Percentiles rank a stretch among this genome's conserved stretches.
phyloP scores from a whole-genome alignment of 2,113 vertebrate species.

The Scomber scombrus region DNA sequence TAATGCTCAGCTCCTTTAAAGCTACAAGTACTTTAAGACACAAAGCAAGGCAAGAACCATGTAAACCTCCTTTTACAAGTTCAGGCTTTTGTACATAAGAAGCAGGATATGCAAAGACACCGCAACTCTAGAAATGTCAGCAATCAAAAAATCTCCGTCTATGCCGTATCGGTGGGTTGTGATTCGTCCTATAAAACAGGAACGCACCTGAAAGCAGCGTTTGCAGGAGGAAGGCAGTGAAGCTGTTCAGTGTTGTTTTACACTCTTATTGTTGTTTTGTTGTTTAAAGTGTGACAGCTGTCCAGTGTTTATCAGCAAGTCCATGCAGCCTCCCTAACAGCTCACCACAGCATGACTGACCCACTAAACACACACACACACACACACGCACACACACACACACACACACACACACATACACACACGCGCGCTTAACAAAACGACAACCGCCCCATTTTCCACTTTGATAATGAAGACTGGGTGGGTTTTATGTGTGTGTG shows the following conservation, averaged over 20 bases:
- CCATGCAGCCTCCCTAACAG: constrained; percentile 72
- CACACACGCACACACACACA: constrained; percentile 34
- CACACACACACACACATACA: constrained; percentile 39
- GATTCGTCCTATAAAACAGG: neutral
- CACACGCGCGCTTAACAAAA: constrained; percentile 39
- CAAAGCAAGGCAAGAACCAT: neutral
- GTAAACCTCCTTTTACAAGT: no score
- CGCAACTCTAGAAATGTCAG: no score
- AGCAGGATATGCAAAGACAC: no score
- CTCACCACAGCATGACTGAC: constrained; percentile 79
- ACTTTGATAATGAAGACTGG: constrained; percentile 74
- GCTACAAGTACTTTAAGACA: no score
- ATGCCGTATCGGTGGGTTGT: neutral
- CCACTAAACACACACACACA: constrained; percentile 62
- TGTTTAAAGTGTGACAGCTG: constrained; percentile 78
- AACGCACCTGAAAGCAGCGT: constrained; percentile 22
- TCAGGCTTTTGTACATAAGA: no score
- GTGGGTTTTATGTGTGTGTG: constrained; percentile 40
- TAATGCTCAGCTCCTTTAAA: neutral
- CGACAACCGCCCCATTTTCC: constrained; percentile 70
- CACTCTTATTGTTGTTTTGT: constrained; percentile 63
- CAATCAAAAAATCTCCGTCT: neutral
- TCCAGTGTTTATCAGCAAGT: constrained; percentile 75
- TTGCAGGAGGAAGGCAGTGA: neutral
- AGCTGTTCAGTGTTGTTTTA: constrained; percentile 14